Percentiles rank a stretch among this genome's conserved stretches.
Evolutionary conservation across 2,113 vertebrate genomes (phyloP).

Genomic region (Hypomesus transpacificus): DNA sequence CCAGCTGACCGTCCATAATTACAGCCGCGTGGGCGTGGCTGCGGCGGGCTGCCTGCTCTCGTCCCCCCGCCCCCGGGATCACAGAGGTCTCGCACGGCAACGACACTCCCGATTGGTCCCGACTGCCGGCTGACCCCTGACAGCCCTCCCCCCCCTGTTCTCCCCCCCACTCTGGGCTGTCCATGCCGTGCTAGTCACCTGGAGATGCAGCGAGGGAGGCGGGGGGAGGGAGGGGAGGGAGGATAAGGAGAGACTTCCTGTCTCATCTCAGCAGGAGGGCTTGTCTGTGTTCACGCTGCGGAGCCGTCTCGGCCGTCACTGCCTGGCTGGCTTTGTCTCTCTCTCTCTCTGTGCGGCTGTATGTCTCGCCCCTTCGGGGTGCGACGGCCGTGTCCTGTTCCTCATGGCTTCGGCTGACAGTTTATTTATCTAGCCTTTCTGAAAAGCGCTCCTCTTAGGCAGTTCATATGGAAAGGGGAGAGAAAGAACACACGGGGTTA

Average conservation of each 20-base stretch:
- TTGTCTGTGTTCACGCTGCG: background rate
- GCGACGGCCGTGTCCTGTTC: too few species aligned
- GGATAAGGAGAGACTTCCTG: background rate
- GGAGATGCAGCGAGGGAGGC: too few species aligned
- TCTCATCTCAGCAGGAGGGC: constrained; percentile 20
- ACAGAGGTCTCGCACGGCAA: background rate
- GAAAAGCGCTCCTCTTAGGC: background rate
- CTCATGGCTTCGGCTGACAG: too few species aligned
- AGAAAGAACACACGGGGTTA: background rate
- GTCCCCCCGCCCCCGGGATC: background rate
- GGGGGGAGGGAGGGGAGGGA: too few species aligned
- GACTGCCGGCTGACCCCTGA: constrained; percentile 39
- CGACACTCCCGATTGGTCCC: constrained; percentile 22
- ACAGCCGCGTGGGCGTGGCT: background rate
- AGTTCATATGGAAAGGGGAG: background rate
- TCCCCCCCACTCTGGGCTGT: constrained; percentile 33
- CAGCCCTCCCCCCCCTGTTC: constrained; percentile 5
- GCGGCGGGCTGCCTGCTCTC: background rate
- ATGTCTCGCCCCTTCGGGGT: too few species aligned
- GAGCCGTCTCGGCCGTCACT: background rate
- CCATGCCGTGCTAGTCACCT: background rate
- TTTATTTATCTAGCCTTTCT: background rate
- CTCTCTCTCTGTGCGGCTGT: background rate
- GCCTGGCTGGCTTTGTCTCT: background rate
- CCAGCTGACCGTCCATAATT: constrained; percentile 4